phyloP scores from a whole-genome alignment of 2,113 vertebrate genomes.

The Cercocebus atys region DNA sequence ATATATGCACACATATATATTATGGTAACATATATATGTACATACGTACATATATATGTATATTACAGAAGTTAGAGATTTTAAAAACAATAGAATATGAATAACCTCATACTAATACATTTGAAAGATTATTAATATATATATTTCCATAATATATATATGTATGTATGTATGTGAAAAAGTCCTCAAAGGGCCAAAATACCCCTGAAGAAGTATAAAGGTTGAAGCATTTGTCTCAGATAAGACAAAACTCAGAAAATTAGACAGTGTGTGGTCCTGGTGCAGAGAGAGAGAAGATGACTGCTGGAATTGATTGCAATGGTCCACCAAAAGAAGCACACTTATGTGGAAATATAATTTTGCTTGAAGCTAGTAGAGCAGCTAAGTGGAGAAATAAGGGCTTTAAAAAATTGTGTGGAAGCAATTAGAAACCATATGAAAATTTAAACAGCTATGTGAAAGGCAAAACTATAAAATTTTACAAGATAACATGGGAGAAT shows the following conservation, averaged over 20 bases:
- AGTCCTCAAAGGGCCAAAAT: background rate
- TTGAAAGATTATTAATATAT: no score
- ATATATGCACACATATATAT: background rate
- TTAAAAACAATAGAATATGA: no score
- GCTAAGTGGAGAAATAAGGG: background rate
- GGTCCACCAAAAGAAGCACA: background rate
- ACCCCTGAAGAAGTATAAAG: background rate
- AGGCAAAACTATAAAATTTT: conserved; percentile 21
- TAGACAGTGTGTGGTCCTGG: background rate
- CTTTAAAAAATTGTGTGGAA: background rate
- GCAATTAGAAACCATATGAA: background rate
- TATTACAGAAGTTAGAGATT: no score
- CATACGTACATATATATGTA: no score
- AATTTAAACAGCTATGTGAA: background rate
- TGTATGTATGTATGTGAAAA: background rate
- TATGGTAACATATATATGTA: no score
- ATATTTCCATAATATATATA: no score
- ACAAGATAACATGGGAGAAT: background rate
- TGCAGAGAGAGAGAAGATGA: background rate
- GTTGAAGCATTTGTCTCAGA: background rate
- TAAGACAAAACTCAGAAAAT: background rate
- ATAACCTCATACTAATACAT: no score
- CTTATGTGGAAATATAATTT: background rate
- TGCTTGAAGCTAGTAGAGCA: background rate
- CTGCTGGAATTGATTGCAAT: background rate